Evolutionary conservation across 2,888 invertebrate genomes (phyloP).

Genomic region (Trimorus sp.): DNA sequence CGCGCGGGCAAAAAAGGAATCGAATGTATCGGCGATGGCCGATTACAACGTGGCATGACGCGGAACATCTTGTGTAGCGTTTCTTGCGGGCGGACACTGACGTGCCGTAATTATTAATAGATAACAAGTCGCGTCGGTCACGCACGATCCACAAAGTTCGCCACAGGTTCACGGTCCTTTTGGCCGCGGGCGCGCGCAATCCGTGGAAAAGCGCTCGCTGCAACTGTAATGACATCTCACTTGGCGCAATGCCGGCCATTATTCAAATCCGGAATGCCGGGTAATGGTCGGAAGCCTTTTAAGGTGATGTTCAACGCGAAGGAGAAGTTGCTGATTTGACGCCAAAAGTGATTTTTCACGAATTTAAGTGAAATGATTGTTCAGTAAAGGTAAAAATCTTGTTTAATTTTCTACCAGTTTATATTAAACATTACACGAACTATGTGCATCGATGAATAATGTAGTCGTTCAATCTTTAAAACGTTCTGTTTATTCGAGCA

Average conservation of each 20-base stretch:
- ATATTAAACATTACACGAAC: too few species aligned
- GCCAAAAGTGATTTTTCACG: too few species aligned
- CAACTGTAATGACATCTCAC: conserved; percentile 3
- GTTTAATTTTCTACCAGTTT: too few species aligned
- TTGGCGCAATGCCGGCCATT: conserved; percentile 6
- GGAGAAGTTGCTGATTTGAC: conserved; percentile 23
- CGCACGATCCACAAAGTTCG: conserved; percentile 60
- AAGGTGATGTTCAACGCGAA: not conserved
- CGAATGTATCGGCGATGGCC: conserved; percentile 61
- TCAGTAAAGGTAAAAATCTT: too few species aligned
- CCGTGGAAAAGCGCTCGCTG: conserved; percentile 47
- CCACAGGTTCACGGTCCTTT: conserved; percentile 49
- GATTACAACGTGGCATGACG: conserved; percentile 67
- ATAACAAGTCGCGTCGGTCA: conserved; percentile 56
- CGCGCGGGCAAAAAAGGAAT: conserved; percentile 52
- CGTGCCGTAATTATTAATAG: conserved; percentile 63
- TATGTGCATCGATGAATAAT: too few species aligned
- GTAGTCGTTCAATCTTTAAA: too few species aligned
- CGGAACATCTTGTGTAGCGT: conserved; percentile 53
- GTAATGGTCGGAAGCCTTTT: conserved; percentile 42
- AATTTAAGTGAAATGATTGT: too few species aligned
- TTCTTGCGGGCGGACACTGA: conserved; percentile 63
- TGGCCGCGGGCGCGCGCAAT: conserved; percentile 41
- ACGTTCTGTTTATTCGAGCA: too few species aligned
- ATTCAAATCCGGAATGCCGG: conserved; percentile 24